Percentiles rank a stretch among this genome's conserved stretches.
These are phyloP conservation scores for Seira musarum DNA, from an alignment of 2,888 invertebrate genomes.

Conservation along the genomic window DNA sequence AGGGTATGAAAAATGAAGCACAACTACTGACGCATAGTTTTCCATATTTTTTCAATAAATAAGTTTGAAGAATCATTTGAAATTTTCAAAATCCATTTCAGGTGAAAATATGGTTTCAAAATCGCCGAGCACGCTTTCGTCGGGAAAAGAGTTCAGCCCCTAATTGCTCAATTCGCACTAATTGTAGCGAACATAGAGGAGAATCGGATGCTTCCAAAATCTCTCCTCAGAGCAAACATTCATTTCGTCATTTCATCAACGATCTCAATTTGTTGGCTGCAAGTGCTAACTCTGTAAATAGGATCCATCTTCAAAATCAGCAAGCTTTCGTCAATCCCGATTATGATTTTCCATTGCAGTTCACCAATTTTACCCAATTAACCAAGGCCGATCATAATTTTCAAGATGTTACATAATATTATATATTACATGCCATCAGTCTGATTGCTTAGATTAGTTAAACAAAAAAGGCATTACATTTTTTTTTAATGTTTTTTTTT, in stretches of 20 bases:
- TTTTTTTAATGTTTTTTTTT: too few relatives aligned
- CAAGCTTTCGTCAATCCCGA: too few relatives aligned
- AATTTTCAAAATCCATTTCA: not conserved
- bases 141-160: constrained; percentile 52
- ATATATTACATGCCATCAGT: too few relatives aligned
- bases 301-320: not conserved
- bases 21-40: not conserved
- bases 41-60: constrained; percentile 6
- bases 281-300: not conserved
- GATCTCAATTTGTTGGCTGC: constrained; percentile 41
- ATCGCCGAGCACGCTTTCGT: constrained; percentile 62
- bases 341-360: too few relatives aligned
- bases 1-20: constrained; percentile 74
- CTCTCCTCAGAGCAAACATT: too few relatives aligned
- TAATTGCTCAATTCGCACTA: not conserved
- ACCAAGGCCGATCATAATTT: too few relatives aligned
- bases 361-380: too few relatives aligned
- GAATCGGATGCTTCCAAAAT: not conserved
- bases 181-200: not conserved
- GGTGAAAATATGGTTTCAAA: constrained; percentile 61
- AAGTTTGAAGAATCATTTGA: not conserved
- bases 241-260: constrained; percentile 39
- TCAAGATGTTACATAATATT: too few relatives aligned
- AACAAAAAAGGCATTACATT: too few relatives aligned
- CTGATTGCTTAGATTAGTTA: too few relatives aligned